phyloP scores from a whole-genome alignment of 2,888 invertebrate genomes.

The Odiellus spinosus region DNA sequence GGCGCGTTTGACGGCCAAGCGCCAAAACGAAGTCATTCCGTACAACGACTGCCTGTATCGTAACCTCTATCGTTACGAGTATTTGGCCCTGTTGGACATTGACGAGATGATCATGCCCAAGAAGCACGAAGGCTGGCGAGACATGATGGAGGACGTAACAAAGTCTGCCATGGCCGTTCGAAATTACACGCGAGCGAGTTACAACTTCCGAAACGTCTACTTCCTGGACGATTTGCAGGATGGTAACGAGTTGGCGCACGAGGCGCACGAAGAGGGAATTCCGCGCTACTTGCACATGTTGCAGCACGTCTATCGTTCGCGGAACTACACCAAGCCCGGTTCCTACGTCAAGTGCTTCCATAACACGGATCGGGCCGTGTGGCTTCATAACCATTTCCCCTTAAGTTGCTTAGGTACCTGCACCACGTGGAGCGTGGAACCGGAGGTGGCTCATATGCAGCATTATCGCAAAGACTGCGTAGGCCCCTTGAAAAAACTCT shows the following conservation, averaged over 20 bases:
- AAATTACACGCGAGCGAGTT: conserved; percentile 53
- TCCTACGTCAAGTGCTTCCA: conserved; percentile 89
- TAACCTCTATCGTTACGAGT: conserved; percentile 45
- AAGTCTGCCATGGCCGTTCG: conserved; percentile 41
- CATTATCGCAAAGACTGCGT: conserved; percentile 90
- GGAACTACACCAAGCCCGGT: conserved; percentile 80
- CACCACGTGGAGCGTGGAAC: conserved; percentile 67
- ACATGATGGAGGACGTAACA: conserved; percentile 40
- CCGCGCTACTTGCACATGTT: conserved; percentile 72
- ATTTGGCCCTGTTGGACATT: conserved; percentile 50
- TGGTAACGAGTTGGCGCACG: conserved; percentile 21
- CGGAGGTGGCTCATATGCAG: conserved; percentile 68
- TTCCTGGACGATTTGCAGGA: conserved; percentile 75
- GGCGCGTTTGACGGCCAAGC: conserved; percentile 46
- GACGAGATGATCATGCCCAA: conserved; percentile 57
- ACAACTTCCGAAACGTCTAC: conserved; percentile 80
- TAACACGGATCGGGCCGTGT: conserved; percentile 71
- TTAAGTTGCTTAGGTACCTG: conserved; percentile 65
- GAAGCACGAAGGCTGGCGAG: conserved; percentile 40
- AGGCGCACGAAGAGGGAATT: conserved; percentile 21
- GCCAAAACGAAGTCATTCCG: conserved; percentile 52
- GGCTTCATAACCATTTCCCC: conserved; percentile 83
- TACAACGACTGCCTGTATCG: conserved; percentile 64
- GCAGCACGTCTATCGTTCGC: conserved; percentile 74
- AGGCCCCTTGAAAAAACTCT: conserved; percentile 63